phyloP scores from a whole-genome alignment of 2,888 invertebrate species.

The Phyllotreta striolata region DNA sequence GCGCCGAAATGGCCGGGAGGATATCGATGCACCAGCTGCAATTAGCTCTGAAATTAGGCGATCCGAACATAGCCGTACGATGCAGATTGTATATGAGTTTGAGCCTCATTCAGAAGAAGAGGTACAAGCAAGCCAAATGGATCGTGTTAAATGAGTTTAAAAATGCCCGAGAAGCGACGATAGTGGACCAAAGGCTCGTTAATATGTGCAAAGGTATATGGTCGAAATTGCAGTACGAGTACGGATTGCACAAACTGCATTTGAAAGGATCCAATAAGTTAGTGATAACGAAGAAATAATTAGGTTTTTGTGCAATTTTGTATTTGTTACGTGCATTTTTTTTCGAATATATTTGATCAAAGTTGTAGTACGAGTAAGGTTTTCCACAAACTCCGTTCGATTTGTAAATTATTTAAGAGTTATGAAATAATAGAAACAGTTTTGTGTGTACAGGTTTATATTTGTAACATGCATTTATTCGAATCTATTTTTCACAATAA shows the following conservation, averaged over 20 bases:
- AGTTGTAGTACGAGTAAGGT: too few relatives aligned
- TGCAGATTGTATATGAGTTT: slow-evolving; percentile 88
- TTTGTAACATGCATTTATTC: too few relatives aligned
- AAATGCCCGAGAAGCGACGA: slow-evolving; percentile 56
- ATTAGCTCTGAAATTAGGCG: slow-evolving; percentile 81
- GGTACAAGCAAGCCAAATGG: slow-evolving; percentile 68
- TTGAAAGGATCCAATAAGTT: too few relatives aligned
- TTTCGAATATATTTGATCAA: too few relatives aligned
- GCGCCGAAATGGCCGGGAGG: slow-evolving; percentile 86
- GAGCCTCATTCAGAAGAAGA: slow-evolving; percentile 84
- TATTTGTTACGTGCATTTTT: too few relatives aligned
- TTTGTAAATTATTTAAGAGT: too few relatives aligned
- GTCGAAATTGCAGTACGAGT: slow-evolving; percentile 77
- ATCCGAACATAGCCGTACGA: slow-evolving; percentile 80
- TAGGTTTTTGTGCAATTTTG: too few relatives aligned
- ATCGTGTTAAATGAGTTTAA: slow-evolving; percentile 68
- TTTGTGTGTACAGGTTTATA: slow-evolving; percentile 1
- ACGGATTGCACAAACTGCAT: slow-evolving; percentile 29
- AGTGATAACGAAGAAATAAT: too few relatives aligned
- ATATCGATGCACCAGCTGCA: slow-evolving; percentile 86
- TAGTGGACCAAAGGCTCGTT: slow-evolving; percentile 70
- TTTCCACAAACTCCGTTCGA: too few relatives aligned
- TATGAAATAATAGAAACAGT: slow-evolving; percentile 46
- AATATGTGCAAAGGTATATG: slow-evolving; percentile 90
- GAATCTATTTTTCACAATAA: slow-evolving; percentile 10